These are phyloP conservation scores for Elmis aenea DNA, from an alignment of 2,888 invertebrate genomes.

Conservation along the genomic window DNA sequence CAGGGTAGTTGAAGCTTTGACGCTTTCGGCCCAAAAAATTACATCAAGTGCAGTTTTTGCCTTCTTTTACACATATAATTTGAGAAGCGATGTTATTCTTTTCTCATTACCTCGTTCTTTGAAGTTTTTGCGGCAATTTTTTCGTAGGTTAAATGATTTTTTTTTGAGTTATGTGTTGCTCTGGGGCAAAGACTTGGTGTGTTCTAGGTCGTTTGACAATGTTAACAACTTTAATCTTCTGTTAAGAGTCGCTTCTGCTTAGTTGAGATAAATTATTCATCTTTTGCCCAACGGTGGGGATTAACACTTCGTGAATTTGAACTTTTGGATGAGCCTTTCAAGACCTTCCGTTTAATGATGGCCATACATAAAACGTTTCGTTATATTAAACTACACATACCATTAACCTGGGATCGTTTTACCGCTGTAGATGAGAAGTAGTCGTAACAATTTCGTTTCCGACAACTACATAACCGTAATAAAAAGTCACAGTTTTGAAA, in stretches of 20 bases:
- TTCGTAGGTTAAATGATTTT: constrained; percentile 9
- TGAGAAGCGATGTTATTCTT: constrained; percentile 35
- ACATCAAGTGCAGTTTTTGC: constrained; percentile 36
- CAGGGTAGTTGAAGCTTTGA: constrained; percentile 21
- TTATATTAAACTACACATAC: too few species aligned
- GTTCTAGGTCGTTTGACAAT: constrained; percentile 2
- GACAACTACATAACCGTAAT: constrained; percentile 9
- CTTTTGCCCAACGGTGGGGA: too few species aligned
- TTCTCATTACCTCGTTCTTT: constrained; percentile 35
- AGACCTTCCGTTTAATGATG: too few species aligned
- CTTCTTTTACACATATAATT: constrained; percentile 37
- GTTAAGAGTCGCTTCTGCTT: too few species aligned
- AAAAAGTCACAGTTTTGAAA: constrained; percentile 10
- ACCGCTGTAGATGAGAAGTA: too few species aligned
- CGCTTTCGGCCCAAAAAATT: constrained; percentile 32
- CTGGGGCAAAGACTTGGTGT: background rate
- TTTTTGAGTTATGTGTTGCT: constrained; percentile 5
- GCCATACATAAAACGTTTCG: too few species aligned
- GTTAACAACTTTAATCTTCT: constrained; percentile 15
- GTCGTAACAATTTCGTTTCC: constrained; percentile 5
- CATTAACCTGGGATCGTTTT: too few species aligned
- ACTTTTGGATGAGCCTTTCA: too few species aligned
- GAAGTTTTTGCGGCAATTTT: constrained; percentile 27
- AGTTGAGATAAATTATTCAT: too few species aligned
- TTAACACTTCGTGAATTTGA: too few species aligned